Base-by-base conservation (phyloP, 1,140 invertebrate species). In the Brachionus asplanchnoidis region DNA sequence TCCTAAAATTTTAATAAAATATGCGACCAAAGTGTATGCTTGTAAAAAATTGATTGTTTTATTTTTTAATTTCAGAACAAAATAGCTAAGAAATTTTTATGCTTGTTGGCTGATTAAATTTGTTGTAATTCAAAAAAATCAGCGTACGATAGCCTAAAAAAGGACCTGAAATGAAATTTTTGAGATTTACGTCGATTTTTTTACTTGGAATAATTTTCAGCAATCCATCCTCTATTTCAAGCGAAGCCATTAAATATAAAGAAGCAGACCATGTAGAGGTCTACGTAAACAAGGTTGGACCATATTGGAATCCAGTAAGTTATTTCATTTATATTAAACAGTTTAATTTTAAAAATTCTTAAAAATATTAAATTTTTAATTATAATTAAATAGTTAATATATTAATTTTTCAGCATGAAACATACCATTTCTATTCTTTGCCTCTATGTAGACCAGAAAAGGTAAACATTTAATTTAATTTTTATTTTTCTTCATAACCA, bases 251-350 rank as follows among this genome's bases (percentile, higher is more conserved):
- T 12, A 77, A 77, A 75, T 75, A 85, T 11, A 36, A 32, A 11
- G 42, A 42, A 3, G 84, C 17, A 42, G 70, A 75, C 56, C 42
- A 75, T 78, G 91, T 92, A 7, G 75, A 87, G 12, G 82, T 92
- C 26, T 92, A 90, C 88, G 91, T 92, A 0, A 92, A 92, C 86
- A 92, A 92, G 88, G 91, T 92, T 68, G 91, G 91, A n/a, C 91
- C 91, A 32, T 92, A 92, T 86, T 91, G 90, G 87, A 92, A 92
- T 86, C 91, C 91, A 1, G 79, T 82, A 68, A 73, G 23, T 68
- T 7, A 28, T 7, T 12, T 17, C 4, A 26, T 23, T 66, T 66
- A 23, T 32, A 1, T 11, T 23, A 66, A 11, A 9, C 9, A 66
- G 1, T 26, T 66, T 68, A 14, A 26, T 12, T 32, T 26, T 26